These are phyloP conservation scores for Crepidodera aurea DNA, from an alignment of 2,888 invertebrate genomes.

Conservation along the genomic window DNA sequence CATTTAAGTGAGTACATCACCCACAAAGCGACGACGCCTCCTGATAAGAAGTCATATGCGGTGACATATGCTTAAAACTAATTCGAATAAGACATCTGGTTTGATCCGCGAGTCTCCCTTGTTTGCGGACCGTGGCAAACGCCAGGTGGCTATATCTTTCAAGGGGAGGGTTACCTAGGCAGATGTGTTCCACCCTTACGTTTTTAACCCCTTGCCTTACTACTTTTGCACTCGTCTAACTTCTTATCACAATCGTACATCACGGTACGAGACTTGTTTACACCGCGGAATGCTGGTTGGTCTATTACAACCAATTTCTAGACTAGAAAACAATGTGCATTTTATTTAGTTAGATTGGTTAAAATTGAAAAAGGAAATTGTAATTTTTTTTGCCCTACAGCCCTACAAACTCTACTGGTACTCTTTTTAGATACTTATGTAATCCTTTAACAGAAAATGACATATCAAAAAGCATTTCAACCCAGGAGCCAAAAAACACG, in stretches of 20 bases:
- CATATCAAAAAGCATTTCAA: no score
- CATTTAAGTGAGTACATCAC: constrained; percentile 36
- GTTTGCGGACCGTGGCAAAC: constrained; percentile 61
- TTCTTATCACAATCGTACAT: constrained; percentile 47
- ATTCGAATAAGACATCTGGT: constrained; percentile 53
- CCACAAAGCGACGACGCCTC: constrained; percentile 36
- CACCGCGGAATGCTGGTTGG: constrained; percentile 11
- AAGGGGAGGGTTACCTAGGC: constrained; percentile 60
- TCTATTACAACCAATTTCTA: background rate
- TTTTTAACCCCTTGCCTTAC: constrained; percentile 56
- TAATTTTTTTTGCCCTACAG: no score
- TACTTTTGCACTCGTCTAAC: constrained; percentile 45
- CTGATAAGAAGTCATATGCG: constrained; percentile 46
- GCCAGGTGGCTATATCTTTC: constrained; percentile 63
- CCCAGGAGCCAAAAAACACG: no score
- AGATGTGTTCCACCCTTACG: constrained; percentile 56
- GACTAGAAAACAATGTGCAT: no score
- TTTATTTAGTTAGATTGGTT: no score
- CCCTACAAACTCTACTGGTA: no score
- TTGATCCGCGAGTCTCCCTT: constrained; percentile 53
- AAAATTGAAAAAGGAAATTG: no score
- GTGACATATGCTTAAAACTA: constrained; percentile 53
- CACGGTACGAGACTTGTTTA: constrained; percentile 31
- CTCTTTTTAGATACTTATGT: no score
- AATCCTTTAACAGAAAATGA: no score